These are phyloP conservation scores for Morelia viridis DNA, from an alignment of 2,797 vertebrate species.

Conservation along the genomic window DNA sequence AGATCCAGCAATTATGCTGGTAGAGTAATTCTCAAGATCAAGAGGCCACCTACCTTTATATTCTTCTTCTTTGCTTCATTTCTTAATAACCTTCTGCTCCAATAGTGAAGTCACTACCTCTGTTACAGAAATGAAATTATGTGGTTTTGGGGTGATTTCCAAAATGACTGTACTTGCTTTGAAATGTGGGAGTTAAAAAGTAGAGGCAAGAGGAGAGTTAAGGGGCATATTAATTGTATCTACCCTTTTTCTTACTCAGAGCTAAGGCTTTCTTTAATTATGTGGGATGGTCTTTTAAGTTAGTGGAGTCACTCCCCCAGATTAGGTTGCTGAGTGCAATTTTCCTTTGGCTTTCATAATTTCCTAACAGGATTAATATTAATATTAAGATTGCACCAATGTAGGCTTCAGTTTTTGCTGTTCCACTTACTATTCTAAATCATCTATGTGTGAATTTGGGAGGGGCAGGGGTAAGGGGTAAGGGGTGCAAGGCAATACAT, in stretches of 20 bases:
- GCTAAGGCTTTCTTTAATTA: neutral
- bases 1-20: conserved; percentile 3
- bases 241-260: neutral
- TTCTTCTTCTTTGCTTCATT: conserved; percentile 24
- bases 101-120: conserved; percentile 12
- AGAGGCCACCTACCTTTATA: conserved; percentile 20
- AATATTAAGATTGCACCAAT: neutral
- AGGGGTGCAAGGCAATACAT: neutral
- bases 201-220: conserved; percentile 11
- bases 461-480: neutral
- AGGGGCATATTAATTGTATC: neutral
- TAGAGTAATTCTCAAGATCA: conserved; percentile 4
- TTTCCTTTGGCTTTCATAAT: neutral
- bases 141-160: conserved; percentile 19
- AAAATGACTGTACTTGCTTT: neutral
- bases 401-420: neutral
- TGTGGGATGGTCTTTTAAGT: neutral
- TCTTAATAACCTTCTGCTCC: conserved; percentile 42
- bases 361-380: neutral
- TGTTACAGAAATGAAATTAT: conserved; percentile 32
- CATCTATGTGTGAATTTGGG: neutral
- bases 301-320: neutral
- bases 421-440: neutral
- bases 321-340: neutral
- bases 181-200: conserved; percentile 33